Evolutionary conservation across 2,797 vertebrate genomes (phyloP).

Genomic region (Craterocephalus amniculus): DNA sequence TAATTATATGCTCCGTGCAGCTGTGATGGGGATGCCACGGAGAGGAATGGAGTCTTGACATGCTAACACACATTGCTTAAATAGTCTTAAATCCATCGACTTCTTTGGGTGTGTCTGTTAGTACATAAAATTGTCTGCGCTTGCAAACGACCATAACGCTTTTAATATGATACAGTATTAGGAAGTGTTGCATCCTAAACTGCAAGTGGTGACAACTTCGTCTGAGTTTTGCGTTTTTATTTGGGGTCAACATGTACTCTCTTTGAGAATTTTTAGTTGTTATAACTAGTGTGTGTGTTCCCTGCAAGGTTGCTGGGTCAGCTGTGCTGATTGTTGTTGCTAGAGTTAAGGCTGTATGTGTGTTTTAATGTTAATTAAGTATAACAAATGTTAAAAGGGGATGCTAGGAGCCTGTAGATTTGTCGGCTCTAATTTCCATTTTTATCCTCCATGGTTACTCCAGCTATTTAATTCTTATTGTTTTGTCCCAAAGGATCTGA

Average conservation of each 20-base stretch:
- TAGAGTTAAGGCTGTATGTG: constrained; percentile 23
- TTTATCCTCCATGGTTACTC: constrained; percentile 36
- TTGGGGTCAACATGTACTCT: background rate
- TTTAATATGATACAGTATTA: background rate
- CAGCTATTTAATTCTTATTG: constrained; percentile 47
- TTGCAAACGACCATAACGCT: constrained; percentile 8
- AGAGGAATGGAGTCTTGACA: constrained; percentile 46
- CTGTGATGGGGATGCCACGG: constrained; percentile 46
- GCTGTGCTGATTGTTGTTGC: constrained; percentile 35
- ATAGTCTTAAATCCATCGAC: constrained; percentile 13
- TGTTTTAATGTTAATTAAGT: constrained; percentile 58
- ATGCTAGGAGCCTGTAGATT: constrained; percentile 47
- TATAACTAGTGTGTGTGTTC: background rate
- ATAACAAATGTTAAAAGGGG: constrained; percentile 36
- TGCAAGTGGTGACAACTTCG: background rate
- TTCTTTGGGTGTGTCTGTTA: constrained; percentile 5
- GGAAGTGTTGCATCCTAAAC: background rate
- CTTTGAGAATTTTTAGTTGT: background rate
- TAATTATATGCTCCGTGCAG: constrained; percentile 60
- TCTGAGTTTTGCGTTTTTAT: background rate
- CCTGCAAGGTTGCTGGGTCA: constrained; percentile 28
- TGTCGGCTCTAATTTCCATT: constrained; percentile 50
- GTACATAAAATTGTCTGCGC: background rate
- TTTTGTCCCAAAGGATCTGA: constrained; percentile 43
- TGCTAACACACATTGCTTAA: constrained; percentile 49